Conservation (phyloP, 2,888 invertebrate genomes). For the Ferrisia virgata region DNA sequence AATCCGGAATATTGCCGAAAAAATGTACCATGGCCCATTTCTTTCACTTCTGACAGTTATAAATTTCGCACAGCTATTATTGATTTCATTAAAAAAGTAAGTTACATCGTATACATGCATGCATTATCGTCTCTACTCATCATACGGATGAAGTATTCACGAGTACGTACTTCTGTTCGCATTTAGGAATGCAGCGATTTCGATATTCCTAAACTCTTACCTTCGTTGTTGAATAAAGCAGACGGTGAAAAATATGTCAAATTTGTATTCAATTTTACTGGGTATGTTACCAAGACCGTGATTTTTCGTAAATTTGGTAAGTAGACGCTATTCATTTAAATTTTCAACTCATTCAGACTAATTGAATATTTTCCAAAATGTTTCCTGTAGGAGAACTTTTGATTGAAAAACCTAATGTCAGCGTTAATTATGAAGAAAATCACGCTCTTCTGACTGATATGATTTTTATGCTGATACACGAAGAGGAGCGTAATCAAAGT, state of each 20-base stretch:
- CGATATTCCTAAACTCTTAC: constrained; percentile 23
- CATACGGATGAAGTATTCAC: no score
- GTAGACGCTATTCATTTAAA: not conserved
- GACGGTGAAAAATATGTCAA: constrained; percentile 35
- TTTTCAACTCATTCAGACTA: not conserved
- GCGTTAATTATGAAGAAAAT: constrained; percentile 16
- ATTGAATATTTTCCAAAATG: not conserved
- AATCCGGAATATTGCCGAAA: constrained; percentile 35
- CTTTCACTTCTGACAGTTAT: constrained; percentile 1
- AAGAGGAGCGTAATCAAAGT: not conserved
- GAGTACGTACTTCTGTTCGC: no score
- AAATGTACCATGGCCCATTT: constrained; percentile 32
- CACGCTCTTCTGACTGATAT: not conserved
- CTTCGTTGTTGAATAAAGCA: constrained; percentile 30
- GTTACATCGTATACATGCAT: not conserved
- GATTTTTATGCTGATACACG: not conserved
- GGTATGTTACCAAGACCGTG: not conserved
- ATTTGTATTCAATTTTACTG: constrained; percentile 36
- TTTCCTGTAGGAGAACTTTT: not conserved
- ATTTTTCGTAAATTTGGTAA: not conserved
- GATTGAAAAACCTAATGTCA: not conserved
- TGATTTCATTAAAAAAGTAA: constrained; percentile 32
- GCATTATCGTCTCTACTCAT: not conserved
- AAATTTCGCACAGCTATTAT: constrained; percentile 23
- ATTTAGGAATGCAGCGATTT: constrained; percentile 32